Evolutionary conservation across 2,888 invertebrate genomes (phyloP), one percentile per base, ranked within the genome.

Genomic region (Dasysyrphus albostriatus): DNA sequence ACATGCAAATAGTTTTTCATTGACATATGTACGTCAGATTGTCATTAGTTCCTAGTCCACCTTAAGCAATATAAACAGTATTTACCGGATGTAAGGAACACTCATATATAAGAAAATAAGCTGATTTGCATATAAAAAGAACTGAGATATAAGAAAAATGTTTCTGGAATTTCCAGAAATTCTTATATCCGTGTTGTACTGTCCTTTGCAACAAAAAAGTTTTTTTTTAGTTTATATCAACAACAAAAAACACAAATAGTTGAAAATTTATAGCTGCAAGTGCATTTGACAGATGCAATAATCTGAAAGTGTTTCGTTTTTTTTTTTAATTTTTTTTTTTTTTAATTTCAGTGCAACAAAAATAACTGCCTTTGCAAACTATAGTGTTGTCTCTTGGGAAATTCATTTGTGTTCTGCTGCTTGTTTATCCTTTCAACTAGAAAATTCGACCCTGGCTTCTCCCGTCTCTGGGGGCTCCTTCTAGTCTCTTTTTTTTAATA

Each of bases 261-360:
- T 44, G 29, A 54, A 70, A 79, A 87, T 78, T 87, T 87, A 87
- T 87, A 51, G 67, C 79, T 76, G 54, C 75, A 87, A 79, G 56
- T 79, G 79, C 72, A 70, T 75, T 75, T 83, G 87, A 83, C 87
- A 83, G 54, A 79, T 79, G 79, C 83, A 83, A 87, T 87, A 79
- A 83, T 83, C 75, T 75, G 58, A 83, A 67, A 78, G 70, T 67
- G 72, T 82, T 80, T 73, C 51, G 44, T 19, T 69, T 69, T 56
- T 44, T 56, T 44, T 49, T 63, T 54, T 56, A 32, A 5, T 32
- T 5, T 51, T 39, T n/a, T 56, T 65, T 47, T 42, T 54, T 14
- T 51, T n/a, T 47, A 54, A 19, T 67, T 47, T 76, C 32, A 49
- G n/a, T 67, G 7, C 10, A 39, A 19, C 14, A 39, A 42, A 12